Percentiles rank a stretch among this genome's conserved stretches.
These are phyloP conservation scores for Eristalis pertinax DNA, from an alignment of 2,888 invertebrate species.

Conservation along the genomic window DNA sequence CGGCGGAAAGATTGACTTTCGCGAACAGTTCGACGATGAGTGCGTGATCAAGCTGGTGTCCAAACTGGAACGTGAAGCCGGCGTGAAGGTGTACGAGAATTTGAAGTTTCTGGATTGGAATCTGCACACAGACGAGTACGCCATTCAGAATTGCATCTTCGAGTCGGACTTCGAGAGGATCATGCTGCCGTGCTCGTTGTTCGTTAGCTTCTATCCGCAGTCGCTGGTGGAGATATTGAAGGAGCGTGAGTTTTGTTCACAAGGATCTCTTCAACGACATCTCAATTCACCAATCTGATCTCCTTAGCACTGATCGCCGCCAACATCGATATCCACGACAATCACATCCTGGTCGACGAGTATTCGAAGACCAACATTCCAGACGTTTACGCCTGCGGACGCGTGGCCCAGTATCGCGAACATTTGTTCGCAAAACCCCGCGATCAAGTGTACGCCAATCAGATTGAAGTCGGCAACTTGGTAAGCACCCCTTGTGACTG, in stretches of 20 bases:
- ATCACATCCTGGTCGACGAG: constrained; percentile 31
- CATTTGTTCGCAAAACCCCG: constrained; percentile 1
- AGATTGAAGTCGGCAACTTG: constrained; percentile 51
- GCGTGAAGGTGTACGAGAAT: constrained; percentile 71
- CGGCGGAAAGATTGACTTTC: neutral
- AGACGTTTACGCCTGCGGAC: constrained; percentile 41
- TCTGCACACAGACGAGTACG: neutral
- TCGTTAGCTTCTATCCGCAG: constrained; percentile 74
- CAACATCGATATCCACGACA: constrained; percentile 4
- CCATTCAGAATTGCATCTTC: constrained; percentile 74
- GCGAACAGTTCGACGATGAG: constrained; percentile 70
- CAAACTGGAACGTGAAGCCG: constrained; percentile 74
- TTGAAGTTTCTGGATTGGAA: constrained; percentile 63
- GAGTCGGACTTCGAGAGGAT: constrained; percentile 28
- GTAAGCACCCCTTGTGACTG: neutral
- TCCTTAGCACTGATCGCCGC: neutral
- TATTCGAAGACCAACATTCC: constrained; percentile 48
- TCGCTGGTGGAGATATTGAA: constrained; percentile 11
- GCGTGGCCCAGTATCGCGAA: constrained; percentile 16
- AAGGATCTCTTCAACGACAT: no score
- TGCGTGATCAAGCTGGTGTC: constrained; percentile 73
- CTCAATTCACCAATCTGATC: neutral
- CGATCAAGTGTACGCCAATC: constrained; percentile 45
- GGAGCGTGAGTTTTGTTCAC: constrained; percentile 13
- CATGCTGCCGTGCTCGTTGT: constrained; percentile 75